phyloP scores from a whole-genome alignment of 2,888 invertebrate species.

The Cryptocheilus praepositus region DNA sequence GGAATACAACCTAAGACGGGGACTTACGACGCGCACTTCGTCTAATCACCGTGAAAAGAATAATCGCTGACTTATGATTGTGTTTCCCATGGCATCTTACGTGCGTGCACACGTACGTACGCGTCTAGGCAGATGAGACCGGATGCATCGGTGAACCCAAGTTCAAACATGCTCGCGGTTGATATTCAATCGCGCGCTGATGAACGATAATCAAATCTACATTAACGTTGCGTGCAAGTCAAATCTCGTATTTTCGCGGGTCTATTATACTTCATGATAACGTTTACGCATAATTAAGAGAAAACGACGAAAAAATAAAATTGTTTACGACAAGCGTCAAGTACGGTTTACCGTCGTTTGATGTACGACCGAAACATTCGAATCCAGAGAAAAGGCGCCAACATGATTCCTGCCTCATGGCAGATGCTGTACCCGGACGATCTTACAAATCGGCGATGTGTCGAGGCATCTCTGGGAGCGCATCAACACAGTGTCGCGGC shows the following conservation, averaged over 20 bases:
- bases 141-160: constrained; percentile 9
- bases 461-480: constrained; percentile 32
- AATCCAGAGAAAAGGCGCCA: constrained; percentile 1
- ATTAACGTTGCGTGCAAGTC: too few species aligned
- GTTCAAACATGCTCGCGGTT: constrained; percentile 16
- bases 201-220: constrained; percentile 25
- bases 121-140: not conserved
- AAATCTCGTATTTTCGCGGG: not conserved
- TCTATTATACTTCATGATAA: not conserved
- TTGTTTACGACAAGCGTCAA: too few species aligned
- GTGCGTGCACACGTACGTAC: not conserved
- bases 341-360: too few species aligned
- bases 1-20: constrained; percentile 19
- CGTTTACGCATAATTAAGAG: not conserved
- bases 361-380: too few species aligned
- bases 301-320: too few species aligned
- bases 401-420: constrained; percentile 3
- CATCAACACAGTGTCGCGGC: constrained; percentile 21
- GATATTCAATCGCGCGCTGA: constrained; percentile 19
- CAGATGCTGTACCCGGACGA: not conserved
- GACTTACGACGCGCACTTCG: constrained; percentile 24
- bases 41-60: constrained; percentile 27
- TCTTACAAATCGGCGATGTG: constrained; percentile 46
- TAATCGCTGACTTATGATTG: constrained; percentile 11
- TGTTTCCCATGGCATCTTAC: constrained; percentile 21